Evolutionary conservation across 2,888 invertebrate genomes (phyloP).

Genomic region (Deilephila porcellus): DNA sequence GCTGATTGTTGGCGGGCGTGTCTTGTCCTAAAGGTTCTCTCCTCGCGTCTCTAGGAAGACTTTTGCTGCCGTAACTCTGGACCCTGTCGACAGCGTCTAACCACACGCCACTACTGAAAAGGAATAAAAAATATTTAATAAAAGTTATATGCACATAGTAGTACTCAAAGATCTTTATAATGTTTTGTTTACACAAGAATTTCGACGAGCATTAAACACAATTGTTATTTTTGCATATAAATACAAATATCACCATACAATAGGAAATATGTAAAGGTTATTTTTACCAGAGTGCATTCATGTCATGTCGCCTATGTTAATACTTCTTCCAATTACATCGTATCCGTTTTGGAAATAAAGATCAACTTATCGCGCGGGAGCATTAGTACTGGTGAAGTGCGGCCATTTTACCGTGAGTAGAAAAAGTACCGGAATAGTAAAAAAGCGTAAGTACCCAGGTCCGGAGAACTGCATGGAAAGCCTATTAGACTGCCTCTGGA

Average conservation of each 20-base stretch:
- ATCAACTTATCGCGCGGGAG: too few relatives aligned
- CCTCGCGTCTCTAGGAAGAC: constrained; percentile 91
- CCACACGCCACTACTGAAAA: constrained; percentile 87
- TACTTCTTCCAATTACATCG: too few relatives aligned
- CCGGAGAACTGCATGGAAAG: constrained; percentile 95
- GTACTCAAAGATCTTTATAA: not conserved
- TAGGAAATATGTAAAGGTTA: too few relatives aligned
- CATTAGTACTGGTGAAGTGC: too few relatives aligned
- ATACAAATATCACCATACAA: not conserved
- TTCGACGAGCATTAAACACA: not conserved
- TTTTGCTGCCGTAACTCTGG: constrained; percentile 86
- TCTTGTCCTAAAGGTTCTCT: constrained; percentile 95
- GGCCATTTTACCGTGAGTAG: too few relatives aligned
- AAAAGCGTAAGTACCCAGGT: constrained; percentile 81
- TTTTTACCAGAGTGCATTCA: too few relatives aligned
- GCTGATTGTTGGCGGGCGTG: constrained; percentile 81
- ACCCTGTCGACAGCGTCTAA: constrained; percentile 92
- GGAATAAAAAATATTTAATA: too few relatives aligned
- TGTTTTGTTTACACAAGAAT: too few relatives aligned
- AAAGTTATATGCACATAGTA: not conserved
- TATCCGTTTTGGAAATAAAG: too few relatives aligned
- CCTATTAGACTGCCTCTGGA: constrained; percentile 87
- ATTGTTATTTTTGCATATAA: not conserved
- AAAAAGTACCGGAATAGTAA: too few relatives aligned
- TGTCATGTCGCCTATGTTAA: too few relatives aligned